Evolutionary conservation across 2,113 vertebrate genomes (phyloP).

Genomic region (Cyanistes caeruleus): DNA sequence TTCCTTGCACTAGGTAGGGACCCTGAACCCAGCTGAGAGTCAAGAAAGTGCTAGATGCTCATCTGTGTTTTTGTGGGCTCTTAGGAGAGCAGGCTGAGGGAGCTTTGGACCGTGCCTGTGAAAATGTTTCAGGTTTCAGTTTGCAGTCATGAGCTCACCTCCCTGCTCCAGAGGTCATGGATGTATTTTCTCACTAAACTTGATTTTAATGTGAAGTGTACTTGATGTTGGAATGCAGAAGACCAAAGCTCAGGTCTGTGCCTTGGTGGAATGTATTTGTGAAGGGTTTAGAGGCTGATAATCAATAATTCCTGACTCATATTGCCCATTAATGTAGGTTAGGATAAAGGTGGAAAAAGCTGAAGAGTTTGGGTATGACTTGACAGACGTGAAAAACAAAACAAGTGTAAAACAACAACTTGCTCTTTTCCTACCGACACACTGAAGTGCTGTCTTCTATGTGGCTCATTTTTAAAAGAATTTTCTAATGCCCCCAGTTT

Average conservation of each 20-base stretch:
- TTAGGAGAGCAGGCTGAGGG: neutral
- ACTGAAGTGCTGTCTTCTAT: neutral
- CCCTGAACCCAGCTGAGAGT: neutral
- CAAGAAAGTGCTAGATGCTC: neutral
- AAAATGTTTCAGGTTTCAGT: neutral
- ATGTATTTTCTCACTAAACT: neutral
- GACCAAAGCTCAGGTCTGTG: neutral
- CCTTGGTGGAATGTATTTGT: neutral
- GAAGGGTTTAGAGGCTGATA: neutral
- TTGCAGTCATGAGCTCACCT: neutral
- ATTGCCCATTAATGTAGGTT: neutral
- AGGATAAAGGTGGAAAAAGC: neutral
- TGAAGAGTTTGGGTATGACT: neutral
- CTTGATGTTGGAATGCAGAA: neutral
- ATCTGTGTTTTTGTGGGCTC: neutral
- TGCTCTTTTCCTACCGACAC: neutral
- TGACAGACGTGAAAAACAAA: neutral
- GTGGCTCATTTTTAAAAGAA: neutral
- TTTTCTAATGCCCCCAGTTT: neutral
- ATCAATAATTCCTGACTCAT: neutral
- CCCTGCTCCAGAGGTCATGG: neutral
- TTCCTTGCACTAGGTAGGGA: neutral
- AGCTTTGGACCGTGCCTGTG: neutral
- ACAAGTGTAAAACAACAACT: neutral
- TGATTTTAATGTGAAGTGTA: neutral